These are phyloP conservation scores for Linnaemya tessellans DNA, from an alignment of 2,888 invertebrate genomes.

Conservation along the genomic window DNA sequence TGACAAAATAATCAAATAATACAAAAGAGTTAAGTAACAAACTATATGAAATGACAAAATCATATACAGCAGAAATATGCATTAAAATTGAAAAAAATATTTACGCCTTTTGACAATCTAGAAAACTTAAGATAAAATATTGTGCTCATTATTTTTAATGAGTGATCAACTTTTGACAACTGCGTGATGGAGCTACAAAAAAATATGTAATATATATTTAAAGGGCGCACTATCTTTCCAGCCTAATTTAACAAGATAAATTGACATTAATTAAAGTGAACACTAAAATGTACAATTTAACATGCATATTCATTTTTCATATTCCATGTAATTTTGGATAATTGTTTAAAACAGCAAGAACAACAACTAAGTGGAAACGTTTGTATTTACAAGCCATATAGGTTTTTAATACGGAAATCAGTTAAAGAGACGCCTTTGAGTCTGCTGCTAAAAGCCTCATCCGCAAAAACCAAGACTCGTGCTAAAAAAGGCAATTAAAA, in stretches of 20 bases:
- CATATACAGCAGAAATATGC: not conserved
- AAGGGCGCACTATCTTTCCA: constrained; percentile 1
- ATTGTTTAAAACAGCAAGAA: constrained; percentile 19
- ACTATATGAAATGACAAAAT: not conserved
- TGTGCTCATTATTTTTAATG: constrained; percentile 54
- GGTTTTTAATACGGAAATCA: constrained; percentile 21
- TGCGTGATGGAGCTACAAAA: not conserved
- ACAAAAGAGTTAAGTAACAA: constrained; percentile 6
- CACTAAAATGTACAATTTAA: constrained; percentile 57
- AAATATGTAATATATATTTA: not conserved
- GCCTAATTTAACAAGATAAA: constrained; percentile 57
- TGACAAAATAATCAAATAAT: not conserved
- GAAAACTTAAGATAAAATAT: constrained; percentile 6
- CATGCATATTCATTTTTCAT: constrained; percentile 43
- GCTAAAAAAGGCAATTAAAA: constrained; percentile 81
- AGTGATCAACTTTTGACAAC: constrained; percentile 32
- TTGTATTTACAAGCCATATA: not conserved
- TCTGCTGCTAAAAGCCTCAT: constrained; percentile 38
- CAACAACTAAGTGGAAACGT: not conserved
- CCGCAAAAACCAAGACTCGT: constrained; percentile 66
- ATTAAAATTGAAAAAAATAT: not conserved
- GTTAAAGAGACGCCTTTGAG: constrained; percentile 49
- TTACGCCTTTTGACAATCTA: not conserved
- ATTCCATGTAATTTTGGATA: not conserved
- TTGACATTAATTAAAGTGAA: constrained; percentile 65